These are phyloP conservation scores for Mesorhabditis spiculigera DNA, from an alignment of 2,888 invertebrate species.

Conservation along the genomic window DNA sequence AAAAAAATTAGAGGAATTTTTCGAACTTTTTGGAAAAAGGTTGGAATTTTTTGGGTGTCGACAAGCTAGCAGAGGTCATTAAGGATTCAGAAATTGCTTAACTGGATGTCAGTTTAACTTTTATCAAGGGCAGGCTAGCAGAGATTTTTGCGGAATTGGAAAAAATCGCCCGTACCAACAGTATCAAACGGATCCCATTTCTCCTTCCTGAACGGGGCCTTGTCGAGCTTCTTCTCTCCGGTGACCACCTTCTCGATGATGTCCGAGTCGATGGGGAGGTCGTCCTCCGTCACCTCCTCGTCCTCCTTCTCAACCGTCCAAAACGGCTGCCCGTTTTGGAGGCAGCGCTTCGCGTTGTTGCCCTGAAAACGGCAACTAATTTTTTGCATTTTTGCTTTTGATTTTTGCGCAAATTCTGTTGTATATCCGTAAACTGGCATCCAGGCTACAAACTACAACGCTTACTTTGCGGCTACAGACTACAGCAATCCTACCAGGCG, in stretches of 20 bases:
- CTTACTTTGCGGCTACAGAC: too few relatives aligned
- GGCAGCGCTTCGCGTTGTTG: constrained; percentile 8
- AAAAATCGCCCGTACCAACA: background rate
- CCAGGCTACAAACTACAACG: too few relatives aligned
- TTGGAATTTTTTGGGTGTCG: too few relatives aligned
- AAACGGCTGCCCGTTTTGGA: constrained; percentile 13
- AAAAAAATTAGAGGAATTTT: too few relatives aligned
- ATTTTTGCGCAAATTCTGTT: too few relatives aligned
- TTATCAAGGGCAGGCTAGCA: too few relatives aligned
- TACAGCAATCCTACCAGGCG: too few relatives aligned
- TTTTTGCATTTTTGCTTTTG: background rate
- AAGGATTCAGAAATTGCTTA: background rate
- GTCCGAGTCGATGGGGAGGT: constrained; percentile 24
- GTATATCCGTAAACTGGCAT: too few relatives aligned
- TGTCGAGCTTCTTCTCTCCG: constrained; percentile 13
- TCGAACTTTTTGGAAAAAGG: too few relatives aligned
- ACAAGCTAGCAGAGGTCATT: too few relatives aligned
- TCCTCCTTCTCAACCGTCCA: constrained; percentile 13
- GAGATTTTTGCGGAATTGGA: too few relatives aligned
- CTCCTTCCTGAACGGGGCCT: constrained; percentile 11
- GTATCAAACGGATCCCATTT: constrained; percentile 20
- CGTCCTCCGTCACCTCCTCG: constrained; percentile 28
- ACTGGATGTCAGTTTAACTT: background rate
- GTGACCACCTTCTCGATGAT: constrained; percentile 19
- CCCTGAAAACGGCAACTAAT: background rate